These are phyloP conservation scores for Agrypnus murinus DNA, from an alignment of 2,888 invertebrate genomes.

Conservation along the genomic window DNA sequence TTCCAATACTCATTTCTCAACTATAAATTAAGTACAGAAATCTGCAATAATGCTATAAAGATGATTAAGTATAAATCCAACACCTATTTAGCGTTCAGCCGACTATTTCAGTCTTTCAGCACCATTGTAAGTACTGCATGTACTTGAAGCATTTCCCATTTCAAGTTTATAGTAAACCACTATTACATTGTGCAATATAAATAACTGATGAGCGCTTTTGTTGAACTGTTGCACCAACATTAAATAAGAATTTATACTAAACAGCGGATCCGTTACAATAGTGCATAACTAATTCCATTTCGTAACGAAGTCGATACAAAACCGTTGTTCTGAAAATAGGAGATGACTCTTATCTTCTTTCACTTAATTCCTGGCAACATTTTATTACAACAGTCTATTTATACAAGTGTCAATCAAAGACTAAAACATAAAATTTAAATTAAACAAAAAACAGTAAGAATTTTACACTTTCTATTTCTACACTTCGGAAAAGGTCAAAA, in stretches of 20 bases:
- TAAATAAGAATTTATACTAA: slow-evolving; percentile 19
- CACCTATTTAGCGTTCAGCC: background rate
- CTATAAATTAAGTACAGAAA: background rate
- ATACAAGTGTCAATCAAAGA: slow-evolving; percentile 34
- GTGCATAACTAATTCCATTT: slow-evolving; percentile 30
- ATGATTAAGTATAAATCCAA: slow-evolving; percentile 12
- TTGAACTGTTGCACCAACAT: slow-evolving; percentile 27
- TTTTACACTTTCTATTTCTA: slow-evolving; percentile 43
- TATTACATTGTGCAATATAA: slow-evolving; percentile 19
- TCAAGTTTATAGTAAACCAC: slow-evolving; percentile 26
- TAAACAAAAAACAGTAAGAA: slow-evolving; percentile 31
- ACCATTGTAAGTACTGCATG: slow-evolving; percentile 9
- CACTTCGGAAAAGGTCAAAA: slow-evolving; percentile 35
- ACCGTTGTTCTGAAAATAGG: slow-evolving; percentile 20
- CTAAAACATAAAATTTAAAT: slow-evolving; percentile 30
- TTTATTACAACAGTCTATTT: background rate
- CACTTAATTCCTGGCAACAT: slow-evolving; percentile 5
- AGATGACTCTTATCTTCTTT: slow-evolving; percentile 27
- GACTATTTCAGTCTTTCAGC: slow-evolving; percentile 5
- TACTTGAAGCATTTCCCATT: slow-evolving; percentile 22
- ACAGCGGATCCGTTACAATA: slow-evolving; percentile 11
- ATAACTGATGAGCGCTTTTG: slow-evolving; percentile 26
- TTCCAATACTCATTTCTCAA: no score
- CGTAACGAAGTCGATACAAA: slow-evolving; percentile 18
- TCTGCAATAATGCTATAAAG: slow-evolving; percentile 14